Evolutionary conservation across 2,113 vertebrate species (phyloP).

Genomic region (Poecile atricapillus): DNA sequence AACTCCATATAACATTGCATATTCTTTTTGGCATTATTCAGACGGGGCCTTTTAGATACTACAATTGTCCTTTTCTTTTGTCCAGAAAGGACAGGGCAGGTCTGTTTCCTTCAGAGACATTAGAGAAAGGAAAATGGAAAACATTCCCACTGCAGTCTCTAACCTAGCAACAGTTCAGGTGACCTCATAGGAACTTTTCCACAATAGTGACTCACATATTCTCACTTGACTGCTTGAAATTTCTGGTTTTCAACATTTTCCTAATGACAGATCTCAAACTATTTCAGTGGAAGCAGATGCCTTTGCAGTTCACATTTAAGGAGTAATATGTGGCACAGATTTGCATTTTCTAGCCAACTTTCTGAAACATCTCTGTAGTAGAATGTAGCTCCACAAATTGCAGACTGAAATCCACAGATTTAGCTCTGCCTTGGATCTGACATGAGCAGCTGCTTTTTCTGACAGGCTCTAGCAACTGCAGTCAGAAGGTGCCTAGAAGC

Average conservation of each 20-base stretch:
- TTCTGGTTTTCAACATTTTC: not conserved
- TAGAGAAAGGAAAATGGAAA: not conserved
- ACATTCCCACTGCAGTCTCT: not conserved
- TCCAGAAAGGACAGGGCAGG: not conserved
- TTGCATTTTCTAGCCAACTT: not conserved
- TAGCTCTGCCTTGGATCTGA: not conserved
- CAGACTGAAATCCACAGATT: not conserved
- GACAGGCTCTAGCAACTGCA: not conserved
- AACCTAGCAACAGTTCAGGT: constrained; percentile 8
- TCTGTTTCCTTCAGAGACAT: not conserved
- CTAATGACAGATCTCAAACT: not conserved
- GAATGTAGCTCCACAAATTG: not conserved
- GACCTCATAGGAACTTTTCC: not conserved
- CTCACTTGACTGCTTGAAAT: not conserved
- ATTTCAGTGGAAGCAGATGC: not conserved
- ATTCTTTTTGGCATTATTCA: not conserved
- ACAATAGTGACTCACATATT: not conserved
- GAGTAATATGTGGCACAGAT: not conserved
- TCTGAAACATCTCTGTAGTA: not conserved
- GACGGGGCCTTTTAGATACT: not conserved
- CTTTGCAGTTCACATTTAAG: not conserved
- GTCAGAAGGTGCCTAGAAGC: not conserved
- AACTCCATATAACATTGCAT: not conserved
- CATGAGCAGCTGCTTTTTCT: not conserved
- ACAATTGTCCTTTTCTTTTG: not conserved